Evolutionary conservation across 1,140 invertebrate genomes (phyloP).

Genomic region (Drosophila littoralis): DNA sequence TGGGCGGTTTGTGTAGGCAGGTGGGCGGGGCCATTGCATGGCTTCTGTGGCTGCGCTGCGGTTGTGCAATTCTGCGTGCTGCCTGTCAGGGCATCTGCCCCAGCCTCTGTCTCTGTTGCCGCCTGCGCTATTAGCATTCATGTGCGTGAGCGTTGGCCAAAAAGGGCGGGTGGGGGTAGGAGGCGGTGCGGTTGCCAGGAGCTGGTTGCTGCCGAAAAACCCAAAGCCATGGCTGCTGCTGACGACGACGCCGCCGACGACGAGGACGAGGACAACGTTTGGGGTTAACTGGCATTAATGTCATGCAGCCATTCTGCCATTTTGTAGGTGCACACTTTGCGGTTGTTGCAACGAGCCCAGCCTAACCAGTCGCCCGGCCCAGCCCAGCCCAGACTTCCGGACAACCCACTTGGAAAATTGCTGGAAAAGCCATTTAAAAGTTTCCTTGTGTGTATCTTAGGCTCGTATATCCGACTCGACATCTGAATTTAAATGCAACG

Average conservation of each 20-base stretch:
- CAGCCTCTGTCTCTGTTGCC: conserved; percentile 1
- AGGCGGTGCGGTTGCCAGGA: conserved; percentile 7
- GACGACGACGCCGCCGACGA: conserved; percentile 1
- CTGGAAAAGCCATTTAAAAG: conserved; percentile 50
- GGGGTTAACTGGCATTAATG: conserved; percentile 81
- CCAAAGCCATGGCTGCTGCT: conserved; percentile 62
- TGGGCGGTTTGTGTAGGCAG: conserved; percentile 14
- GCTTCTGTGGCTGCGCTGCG: conserved; percentile 66
- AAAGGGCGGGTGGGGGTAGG: neutral
- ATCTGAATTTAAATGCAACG: conserved; percentile 38
- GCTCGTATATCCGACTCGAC: conserved; percentile 17
- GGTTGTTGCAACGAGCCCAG: conserved; percentile 42
- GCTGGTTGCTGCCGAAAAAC: conserved; percentile 48
- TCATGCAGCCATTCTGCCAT: conserved; percentile 64
- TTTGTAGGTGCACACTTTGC: conserved; percentile 58
- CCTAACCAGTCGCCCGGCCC: neutral
- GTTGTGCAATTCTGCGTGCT: conserved; percentile 76
- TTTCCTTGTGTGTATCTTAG: conserved; percentile 39
- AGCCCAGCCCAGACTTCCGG: neutral
- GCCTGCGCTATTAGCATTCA: conserved; percentile 69
- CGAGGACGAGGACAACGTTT: conserved; percentile 58
- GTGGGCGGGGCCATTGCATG: conserved; percentile 19
- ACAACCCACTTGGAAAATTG: conserved; percentile 62
- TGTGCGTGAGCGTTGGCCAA: conserved; percentile 53
- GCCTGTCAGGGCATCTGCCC: conserved; percentile 44